Conservation (phyloP, 2,888 invertebrate genomes). For the Dolichomitus sp. region DNA sequence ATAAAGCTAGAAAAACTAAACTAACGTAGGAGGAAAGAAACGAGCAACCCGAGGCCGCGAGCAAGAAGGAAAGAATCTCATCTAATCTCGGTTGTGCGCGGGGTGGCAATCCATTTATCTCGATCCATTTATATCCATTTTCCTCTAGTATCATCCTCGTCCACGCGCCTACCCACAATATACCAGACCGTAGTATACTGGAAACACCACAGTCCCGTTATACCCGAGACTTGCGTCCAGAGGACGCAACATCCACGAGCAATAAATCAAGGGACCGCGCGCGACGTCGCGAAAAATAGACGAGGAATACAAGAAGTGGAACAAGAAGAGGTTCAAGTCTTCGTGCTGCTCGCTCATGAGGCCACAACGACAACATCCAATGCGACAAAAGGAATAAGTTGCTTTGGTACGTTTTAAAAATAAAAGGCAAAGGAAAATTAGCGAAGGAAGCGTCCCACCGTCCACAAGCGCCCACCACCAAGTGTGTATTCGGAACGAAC, state of each 20-base stretch:
- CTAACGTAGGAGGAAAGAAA: conserved; percentile 1
- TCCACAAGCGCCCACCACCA: conserved; percentile 2
- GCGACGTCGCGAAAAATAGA: conserved; percentile 31
- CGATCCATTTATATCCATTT: conserved; percentile 62
- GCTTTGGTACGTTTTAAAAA: neutral
- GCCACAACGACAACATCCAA: conserved; percentile 23
- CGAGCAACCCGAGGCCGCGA: neutral
- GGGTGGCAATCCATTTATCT: conserved; percentile 57
- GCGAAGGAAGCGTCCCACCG: conserved; percentile 28
- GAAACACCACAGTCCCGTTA: conserved; percentile 47
- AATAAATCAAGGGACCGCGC: conserved; percentile 75
- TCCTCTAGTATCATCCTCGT: conserved; percentile 44
- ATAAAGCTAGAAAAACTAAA: conserved; percentile 20
- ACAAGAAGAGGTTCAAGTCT: conserved; percentile 26
- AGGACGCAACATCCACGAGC: conserved; percentile 75
- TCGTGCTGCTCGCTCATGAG: conserved; percentile 30
- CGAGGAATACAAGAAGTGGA: conserved; percentile 26
- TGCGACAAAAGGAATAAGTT: conserved; percentile 11
- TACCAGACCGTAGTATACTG: conserved; percentile 16
- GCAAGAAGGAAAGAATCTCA: conserved; percentile 34
- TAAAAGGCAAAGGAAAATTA: conserved; percentile 8
- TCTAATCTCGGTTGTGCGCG: conserved; percentile 49
- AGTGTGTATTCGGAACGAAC: conserved; percentile 12
- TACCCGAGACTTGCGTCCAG: conserved; percentile 63
- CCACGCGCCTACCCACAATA: conserved; percentile 31